Evolutionary conservation across 2,113 vertebrate genomes (phyloP), one percentile per base, ranked within the genome.

Genomic region (Macquaria australasica): DNA sequence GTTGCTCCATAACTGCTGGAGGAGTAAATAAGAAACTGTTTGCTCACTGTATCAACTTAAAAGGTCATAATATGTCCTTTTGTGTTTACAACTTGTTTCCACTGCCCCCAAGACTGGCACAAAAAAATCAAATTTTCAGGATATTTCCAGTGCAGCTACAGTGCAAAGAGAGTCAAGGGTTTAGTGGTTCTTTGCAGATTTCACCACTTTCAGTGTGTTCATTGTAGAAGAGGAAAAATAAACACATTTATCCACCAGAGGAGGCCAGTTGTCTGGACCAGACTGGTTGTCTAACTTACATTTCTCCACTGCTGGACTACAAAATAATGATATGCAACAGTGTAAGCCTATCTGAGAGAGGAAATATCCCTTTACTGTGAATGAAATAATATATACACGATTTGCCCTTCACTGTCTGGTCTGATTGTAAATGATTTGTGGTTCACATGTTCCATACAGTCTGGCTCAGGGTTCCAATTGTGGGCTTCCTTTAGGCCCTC

Each of bases 371-470:
- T 82, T 23, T 48, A 31, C 53, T 62, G 31, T 70, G 59, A 50
- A 37, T 58, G n/a, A 82, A 69, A 63, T 53, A 18, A 53, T 34
- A 77, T 20, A 51, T 43, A 18, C 39, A 75, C 34, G 9, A 14
- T 67, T 67, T 55, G 18, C 21, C 66, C 41, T 34, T 79, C 53
- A 43, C 58, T 51, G 43, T 73, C 21, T n/a, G 25, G 39, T 63
- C 14, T 68, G 51, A 51, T 53, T 80, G 43, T 69, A n/a, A 81
- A 58, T 80, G 37, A 79, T 62, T 77, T 80, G 72, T 9, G 67
- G 53, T 75, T 28, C 69, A 59, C 75, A 79, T 85, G 69, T 77
- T 86, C 71, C 63, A 63, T 82, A 34, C n/a, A 55, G 8, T 69
- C 18, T 67, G 51, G n/a, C 23, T 82, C 62, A 45, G 6, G 67